Base-by-base conservation (phyloP, 2,888 invertebrate species). In the Parthenolecanium corni region DNA sequence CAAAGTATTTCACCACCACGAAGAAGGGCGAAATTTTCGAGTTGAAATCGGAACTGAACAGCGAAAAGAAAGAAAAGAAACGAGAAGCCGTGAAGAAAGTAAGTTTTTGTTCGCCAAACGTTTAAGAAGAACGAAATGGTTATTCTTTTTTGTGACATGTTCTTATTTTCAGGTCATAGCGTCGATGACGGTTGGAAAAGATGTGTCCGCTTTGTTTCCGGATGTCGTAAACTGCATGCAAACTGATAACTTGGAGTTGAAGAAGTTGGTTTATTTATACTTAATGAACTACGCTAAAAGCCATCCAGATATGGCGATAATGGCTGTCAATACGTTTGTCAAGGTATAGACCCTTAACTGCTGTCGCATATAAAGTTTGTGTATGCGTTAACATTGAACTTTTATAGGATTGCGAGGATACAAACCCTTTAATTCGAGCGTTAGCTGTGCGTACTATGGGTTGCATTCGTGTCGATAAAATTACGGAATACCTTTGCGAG, bases 191-290 rank as follows among this genome's bases (percentile, higher is more conserved):
- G 98, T 99, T 21, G 98, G 98, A 58, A 98, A 98, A 79, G 98
- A 98, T 82, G 98, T 99, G 0, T 90, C 90, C 0, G 95, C 97
- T 1, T 77, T 98, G 16, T 99, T 99, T 73, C 97, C 98, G 0
- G 98, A 99, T 74, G 98, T 99, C 1, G 96, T 99, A 25, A 98
- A 98, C 76, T 98, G 98, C 74, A 98, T 99, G 97, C 98, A 98
- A 77, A 99, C 98, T 0, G 98, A 98, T 74, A 99, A 98, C 76
- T 78, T 98, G 72, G 98, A 98, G 75, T 76, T 99, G 69, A 98
- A 98, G 77, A 99, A 99, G 72, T 79, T 98, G 54, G 98, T 99
- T 1, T 99, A 98, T 74, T 78, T 99, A 57, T 98, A 98, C 74
- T 77, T 98, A 70, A 99, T 98, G 98, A 98, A 99, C 75, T 99